Evolutionary conservation across 1,140 invertebrate species (phyloP).

Genomic region (Neotoxoptera formosana): DNA sequence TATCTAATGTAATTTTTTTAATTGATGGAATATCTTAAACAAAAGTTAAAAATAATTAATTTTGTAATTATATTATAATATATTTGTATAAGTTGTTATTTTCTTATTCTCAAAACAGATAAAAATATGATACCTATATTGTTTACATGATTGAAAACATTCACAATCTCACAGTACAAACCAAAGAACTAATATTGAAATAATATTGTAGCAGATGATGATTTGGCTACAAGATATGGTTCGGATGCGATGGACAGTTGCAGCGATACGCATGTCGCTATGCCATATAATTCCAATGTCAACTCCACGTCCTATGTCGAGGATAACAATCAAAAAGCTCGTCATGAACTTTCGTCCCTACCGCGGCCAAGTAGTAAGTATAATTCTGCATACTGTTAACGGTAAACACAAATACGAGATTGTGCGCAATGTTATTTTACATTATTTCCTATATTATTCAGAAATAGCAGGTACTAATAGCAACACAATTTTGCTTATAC

Average conservation of each 20-base stretch:
- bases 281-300: constrained; percentile 12
- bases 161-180: not conserved
- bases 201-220: constrained; percentile 42
- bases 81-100: not conserved
- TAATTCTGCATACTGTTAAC: not conserved
- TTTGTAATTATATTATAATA: not conserved
- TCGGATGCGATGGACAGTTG: constrained; percentile 10
- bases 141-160: not conserved
- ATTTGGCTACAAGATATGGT: constrained; percentile 36
- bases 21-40: not conserved
- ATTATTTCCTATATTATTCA: not conserved
- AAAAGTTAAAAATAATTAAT: not conserved
- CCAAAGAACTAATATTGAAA: not conserved
- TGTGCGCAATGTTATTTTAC: not conserved
- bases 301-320: constrained; percentile 11
- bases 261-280: not conserved
- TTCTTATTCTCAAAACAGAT: not conserved
- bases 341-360: not conserved
- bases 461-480: not conserved
- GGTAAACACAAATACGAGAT: not conserved
- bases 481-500: no score
- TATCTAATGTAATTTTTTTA: not conserved
- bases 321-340: constrained; percentile 33
- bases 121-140: not conserved
- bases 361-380: not conserved